A percentile compares a stretch with the other conserved stretches of the same genome.
Conservation (phyloP, 2,888 invertebrate genomes). For the Automeris io region DNA sequence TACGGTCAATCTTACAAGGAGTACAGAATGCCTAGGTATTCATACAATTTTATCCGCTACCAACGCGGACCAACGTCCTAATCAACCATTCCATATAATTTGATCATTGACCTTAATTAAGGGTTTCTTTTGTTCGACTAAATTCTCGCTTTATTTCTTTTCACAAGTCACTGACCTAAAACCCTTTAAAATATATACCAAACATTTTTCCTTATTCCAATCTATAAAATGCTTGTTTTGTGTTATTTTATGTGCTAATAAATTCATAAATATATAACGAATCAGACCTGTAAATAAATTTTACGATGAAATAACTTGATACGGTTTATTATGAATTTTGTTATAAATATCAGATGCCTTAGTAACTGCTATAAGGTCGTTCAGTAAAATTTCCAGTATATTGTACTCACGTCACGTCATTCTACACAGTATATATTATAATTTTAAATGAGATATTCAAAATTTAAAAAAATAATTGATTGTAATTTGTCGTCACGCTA, state of each 20-base stretch:
- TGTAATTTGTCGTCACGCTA: conserved; percentile 7
- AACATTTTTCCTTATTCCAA: background rate
- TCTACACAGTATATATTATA: background rate
- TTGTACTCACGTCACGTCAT: background rate
- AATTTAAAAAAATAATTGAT: conserved; percentile 4
- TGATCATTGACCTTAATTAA: no score
- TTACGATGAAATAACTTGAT: background rate
- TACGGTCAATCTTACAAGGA: no score
- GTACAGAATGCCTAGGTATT: no score
- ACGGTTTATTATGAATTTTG: background rate
- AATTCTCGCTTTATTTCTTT: no score
- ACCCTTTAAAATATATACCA: background rate
- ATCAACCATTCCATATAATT: no score
- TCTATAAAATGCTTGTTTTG: background rate
- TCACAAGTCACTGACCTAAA: no score
- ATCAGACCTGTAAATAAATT: background rate
- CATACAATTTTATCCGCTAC: no score
- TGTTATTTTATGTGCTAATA: background rate
- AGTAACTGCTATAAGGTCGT: background rate
- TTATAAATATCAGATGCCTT: background rate
- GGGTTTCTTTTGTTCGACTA: no score
- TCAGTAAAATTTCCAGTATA: background rate
- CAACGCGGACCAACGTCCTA: no score
- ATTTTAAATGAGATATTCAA: background rate
- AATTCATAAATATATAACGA: background rate